Evolutionary conservation across 2,888 invertebrate genomes (phyloP).

Genomic region (Stictocephala bisonia): DNA sequence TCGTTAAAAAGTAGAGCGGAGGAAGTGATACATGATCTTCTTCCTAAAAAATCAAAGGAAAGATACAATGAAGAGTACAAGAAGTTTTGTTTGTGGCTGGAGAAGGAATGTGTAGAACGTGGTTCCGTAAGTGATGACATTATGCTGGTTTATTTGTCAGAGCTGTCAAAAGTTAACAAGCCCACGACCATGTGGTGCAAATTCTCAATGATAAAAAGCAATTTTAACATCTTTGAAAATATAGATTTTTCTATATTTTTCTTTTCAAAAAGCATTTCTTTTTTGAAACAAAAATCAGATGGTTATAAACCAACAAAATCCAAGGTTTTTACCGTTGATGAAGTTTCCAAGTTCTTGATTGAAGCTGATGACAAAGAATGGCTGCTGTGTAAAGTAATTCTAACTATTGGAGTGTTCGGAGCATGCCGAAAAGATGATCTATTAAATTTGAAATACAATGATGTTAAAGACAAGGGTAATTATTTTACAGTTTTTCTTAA

Average conservation of each 20-base stretch:
- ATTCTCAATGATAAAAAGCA: slow-evolving; percentile 33
- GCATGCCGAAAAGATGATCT: slow-evolving; percentile 38
- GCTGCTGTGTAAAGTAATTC: slow-evolving; percentile 23
- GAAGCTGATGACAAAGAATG: background rate
- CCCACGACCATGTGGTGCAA: slow-evolving; percentile 28
- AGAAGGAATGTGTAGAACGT: too few species aligned
- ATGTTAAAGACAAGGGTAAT: slow-evolving; percentile 36
- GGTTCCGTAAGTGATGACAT: too few species aligned
- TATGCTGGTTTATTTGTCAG: slow-evolving; percentile 25
- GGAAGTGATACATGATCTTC: too few species aligned
- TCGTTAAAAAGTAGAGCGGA: too few species aligned
- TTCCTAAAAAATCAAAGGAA: too few species aligned
- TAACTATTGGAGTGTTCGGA: slow-evolving; percentile 36
- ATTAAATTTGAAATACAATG: slow-evolving; percentile 20
- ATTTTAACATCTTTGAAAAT: slow-evolving; percentile 10
- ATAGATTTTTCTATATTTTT: slow-evolving; percentile 20
- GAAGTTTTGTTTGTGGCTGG: too few species aligned
- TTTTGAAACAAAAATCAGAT: slow-evolving; percentile 23
- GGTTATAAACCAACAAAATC: slow-evolving; percentile 25
- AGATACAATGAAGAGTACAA: too few species aligned
- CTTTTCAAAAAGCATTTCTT: slow-evolving; percentile 33
- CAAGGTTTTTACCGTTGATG: slow-evolving; percentile 20
- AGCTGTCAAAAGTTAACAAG: slow-evolving; percentile 25
- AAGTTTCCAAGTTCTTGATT: slow-evolving; percentile 28
- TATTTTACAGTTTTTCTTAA: slow-evolving; percentile 19